Evolutionary conservation across 2,888 invertebrate genomes (phyloP), one percentile per base, ranked within the genome.

Genomic region (Athripsodes cinereus): DNA sequence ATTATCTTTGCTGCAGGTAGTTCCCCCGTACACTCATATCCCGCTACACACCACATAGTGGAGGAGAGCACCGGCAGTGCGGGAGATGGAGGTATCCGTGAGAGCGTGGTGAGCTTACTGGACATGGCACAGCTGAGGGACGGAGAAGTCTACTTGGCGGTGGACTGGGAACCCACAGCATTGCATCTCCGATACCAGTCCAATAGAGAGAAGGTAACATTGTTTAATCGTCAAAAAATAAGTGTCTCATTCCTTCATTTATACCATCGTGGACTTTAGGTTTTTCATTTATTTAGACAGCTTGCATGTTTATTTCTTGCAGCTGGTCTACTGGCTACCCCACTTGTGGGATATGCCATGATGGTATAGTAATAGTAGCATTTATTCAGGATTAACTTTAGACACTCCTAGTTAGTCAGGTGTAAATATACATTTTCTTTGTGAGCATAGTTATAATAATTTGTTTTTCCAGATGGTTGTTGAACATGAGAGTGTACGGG

Each of bases 131-230:
- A 60, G 31, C 57, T 60, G 54, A 57, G 57, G 5, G 52, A 31
- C 22, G 59, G 58, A 65, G 66, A 60, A 62, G 44, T 70, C 52
- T 60, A 72, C 71, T 71, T 95, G 64, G 92, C 93, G 62, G 87
- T 96, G 62, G 95, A 96, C 78, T 96, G 96, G 95, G 94, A 96
- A 73, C 93, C 93, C 60, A 94, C 94, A 0, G 94, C 95, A 49
- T 78, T 95, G 66, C 95, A 96, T 75, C 82, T 96, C 66, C 82
- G 94, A 40, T 95, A 92, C 75, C 90, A 91, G 74, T 82, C 85
- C 66, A 85, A 87, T 1, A 74, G 87, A 66, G 91, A 91, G 72
- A 81, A 82, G 76, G 89, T 85, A 66, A 13, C 40, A 26, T 6
- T 26, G n/a, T n/a, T n/a, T n/a, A n/a, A n/a, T n/a, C n/a, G n/a